phyloP scores from a whole-genome alignment of 2,888 invertebrate species.

The Eupithecia subumbrata region DNA sequence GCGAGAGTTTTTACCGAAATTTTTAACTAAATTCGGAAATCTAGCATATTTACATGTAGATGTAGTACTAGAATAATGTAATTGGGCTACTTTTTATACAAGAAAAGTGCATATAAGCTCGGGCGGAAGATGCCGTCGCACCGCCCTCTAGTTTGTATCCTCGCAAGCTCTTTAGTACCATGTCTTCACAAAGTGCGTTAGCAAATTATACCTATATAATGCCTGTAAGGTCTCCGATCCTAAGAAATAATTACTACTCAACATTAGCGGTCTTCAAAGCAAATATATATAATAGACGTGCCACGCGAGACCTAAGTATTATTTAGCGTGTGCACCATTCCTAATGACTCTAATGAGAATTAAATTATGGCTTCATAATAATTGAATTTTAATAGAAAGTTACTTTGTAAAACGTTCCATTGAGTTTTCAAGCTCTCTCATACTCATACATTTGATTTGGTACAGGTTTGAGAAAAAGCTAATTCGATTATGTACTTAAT shows the following conservation, averaged over 20 bases:
- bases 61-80: too few relatives aligned
- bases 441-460: background rate
- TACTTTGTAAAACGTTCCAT: conserved; percentile 43
- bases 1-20: too few relatives aligned
- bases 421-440: background rate
- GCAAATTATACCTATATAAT: too few relatives aligned
- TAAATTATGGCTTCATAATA: conserved; percentile 65
- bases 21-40: too few relatives aligned
- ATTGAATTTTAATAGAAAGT: conserved; percentile 57
- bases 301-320: conserved; percentile 55
- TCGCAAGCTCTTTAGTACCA: too few relatives aligned
- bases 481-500: background rate
- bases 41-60: too few relatives aligned
- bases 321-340: conserved; percentile 54
- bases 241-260: background rate
- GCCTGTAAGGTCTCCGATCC: background rate
- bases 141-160: too few relatives aligned
- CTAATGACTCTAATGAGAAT: conserved; percentile 55
- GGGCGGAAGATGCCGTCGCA: too few relatives aligned
- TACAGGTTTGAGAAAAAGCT: background rate
- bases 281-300: background rate
- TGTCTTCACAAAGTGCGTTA: too few relatives aligned
- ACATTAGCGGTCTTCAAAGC: background rate
- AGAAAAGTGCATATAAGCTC: too few relatives aligned
- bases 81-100: too few relatives aligned